phyloP scores from a whole-genome alignment of 1,140 invertebrate genomes.

The Atta cephalotes region DNA sequence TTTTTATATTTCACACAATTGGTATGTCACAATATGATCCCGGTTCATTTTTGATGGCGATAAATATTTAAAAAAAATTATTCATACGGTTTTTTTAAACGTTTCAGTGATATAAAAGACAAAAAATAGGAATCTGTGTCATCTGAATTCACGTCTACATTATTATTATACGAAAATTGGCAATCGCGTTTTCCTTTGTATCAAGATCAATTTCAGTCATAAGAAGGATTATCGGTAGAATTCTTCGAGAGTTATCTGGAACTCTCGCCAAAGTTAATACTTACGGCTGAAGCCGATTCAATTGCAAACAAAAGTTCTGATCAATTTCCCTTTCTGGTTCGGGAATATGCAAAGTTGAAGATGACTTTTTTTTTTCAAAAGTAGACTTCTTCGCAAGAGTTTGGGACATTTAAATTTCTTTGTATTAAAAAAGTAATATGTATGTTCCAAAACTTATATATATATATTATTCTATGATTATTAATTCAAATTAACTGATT shows the following conservation, averaged over 20 bases:
- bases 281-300: conserved; percentile 41
- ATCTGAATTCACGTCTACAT: background rate
- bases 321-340: conserved; percentile 43
- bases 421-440: conserved; percentile 11
- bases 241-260: conserved; percentile 13
- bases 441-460: background rate
- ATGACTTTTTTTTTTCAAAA: conserved; percentile 6
- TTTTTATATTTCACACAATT: background rate
- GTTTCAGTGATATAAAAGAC: background rate
- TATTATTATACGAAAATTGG: conserved; percentile 15
- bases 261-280: conserved; percentile 51
- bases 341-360: conserved; percentile 28
- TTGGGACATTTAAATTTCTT: conserved; percentile 3
- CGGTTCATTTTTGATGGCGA: background rate
- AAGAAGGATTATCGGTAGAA: conserved; percentile 40
- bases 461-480: background rate
- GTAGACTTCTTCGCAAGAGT: conserved; percentile 10
- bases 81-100: background rate
- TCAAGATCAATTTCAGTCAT: conserved; percentile 17
- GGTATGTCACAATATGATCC: background rate
- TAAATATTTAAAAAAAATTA: background rate
- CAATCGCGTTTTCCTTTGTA: conserved; percentile 27
- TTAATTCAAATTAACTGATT: background rate
- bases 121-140: background rate
- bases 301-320: conserved; percentile 55